These are phyloP conservation scores for Trichacis sp. DNA, from an alignment of 2,888 invertebrate species.

Conservation along the genomic window DNA sequence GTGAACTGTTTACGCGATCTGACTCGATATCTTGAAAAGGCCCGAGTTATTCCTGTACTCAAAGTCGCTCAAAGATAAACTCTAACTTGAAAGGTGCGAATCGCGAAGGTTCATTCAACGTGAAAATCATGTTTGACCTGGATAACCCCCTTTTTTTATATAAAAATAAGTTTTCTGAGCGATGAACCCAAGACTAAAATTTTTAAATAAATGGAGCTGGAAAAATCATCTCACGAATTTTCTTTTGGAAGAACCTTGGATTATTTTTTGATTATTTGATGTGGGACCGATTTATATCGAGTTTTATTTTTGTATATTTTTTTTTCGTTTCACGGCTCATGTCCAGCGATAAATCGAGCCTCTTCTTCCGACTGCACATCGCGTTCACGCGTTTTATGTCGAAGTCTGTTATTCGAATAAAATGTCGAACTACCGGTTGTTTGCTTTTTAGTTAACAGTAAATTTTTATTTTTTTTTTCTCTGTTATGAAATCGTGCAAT, in stretches of 20 bases:
- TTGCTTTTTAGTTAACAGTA: no score
- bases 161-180: not conserved
- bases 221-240: no score
- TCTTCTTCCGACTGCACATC: no score
- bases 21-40: constrained; percentile 1
- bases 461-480: no score
- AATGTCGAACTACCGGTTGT: no score
- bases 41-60: constrained; percentile 10
- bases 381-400: constrained; percentile 16
- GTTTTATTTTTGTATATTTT: constrained; percentile 5
- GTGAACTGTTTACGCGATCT: not conserved
- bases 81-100: not conserved
- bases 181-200: no score
- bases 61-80: constrained; percentile 2
- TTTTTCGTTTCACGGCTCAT: constrained; percentile 14
- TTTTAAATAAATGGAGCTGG: no score
- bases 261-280: no score
- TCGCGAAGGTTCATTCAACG: not conserved
- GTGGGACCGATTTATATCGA: not conserved
- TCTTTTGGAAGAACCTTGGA: no score
- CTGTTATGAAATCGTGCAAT: no score
- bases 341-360: constrained; percentile 23
- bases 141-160: not conserved
- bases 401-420: constrained; percentile 22
- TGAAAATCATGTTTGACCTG: constrained; percentile 1